These are phyloP conservation scores for Acanthosepion lycidas DNA, from an alignment of 2,888 invertebrate species.

Conservation along the genomic window DNA sequence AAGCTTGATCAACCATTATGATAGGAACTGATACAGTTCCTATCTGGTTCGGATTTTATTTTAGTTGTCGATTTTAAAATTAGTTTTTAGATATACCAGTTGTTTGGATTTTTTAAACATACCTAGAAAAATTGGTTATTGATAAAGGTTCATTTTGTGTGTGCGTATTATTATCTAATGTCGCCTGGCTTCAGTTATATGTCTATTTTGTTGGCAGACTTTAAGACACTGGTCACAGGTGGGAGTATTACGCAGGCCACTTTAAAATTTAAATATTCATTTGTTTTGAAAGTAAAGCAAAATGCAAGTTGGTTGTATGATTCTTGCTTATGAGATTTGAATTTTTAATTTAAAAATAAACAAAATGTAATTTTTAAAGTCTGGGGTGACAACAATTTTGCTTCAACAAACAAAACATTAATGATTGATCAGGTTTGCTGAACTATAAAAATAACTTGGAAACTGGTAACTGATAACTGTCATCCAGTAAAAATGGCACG, in stretches of 20 bases:
- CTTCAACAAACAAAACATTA: neutral
- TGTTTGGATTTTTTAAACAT: too few species aligned
- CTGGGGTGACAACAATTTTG: too few species aligned
- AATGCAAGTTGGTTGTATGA: too few species aligned
- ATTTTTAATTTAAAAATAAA: too few species aligned
- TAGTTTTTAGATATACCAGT: neutral
- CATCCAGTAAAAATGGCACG: too few species aligned
- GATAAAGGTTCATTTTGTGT: neutral
- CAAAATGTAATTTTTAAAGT: too few species aligned
- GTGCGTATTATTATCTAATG: neutral
- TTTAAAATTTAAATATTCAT: too few species aligned
- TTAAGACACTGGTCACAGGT: neutral
- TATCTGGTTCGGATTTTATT: neutral
- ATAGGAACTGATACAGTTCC: conserved; percentile 36
- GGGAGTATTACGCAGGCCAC: too few species aligned
- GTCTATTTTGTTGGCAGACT: neutral
- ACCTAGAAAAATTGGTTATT: neutral
- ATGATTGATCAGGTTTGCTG: neutral
- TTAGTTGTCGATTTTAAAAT: neutral
- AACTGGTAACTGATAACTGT: neutral
- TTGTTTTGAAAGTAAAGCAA: too few species aligned
- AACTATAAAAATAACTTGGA: neutral
- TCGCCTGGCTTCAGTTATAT: too few species aligned
- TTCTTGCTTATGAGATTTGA: too few species aligned
- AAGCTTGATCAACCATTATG: conserved; percentile 67